Evolutionary conservation across 2,797 vertebrate species (phyloP).

Genomic region (Adelosebastes latens): DNA sequence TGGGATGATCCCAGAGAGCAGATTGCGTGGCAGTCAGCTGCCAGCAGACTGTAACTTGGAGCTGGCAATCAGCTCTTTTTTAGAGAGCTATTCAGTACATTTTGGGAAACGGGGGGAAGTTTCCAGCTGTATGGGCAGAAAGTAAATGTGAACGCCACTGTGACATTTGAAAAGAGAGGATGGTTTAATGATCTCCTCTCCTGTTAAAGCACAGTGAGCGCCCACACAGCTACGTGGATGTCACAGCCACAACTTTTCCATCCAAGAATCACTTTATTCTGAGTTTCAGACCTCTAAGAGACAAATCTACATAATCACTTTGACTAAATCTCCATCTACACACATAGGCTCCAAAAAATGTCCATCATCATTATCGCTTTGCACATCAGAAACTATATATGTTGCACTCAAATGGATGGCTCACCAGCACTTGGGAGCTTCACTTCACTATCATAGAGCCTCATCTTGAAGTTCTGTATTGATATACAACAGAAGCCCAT

Average conservation of each 20-base stretch:
- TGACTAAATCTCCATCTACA: slow-evolving; percentile 3
- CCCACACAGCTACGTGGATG: not conserved
- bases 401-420: not conserved
- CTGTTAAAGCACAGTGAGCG: slow-evolving; percentile 4
- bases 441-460: not conserved
- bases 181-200: slow-evolving; percentile 38
- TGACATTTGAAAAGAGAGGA: slow-evolving; percentile 24
- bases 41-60: slow-evolving; percentile 23
- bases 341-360: not conserved
- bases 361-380: not conserved
- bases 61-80: slow-evolving; percentile 50
- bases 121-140: slow-evolving; percentile 35
- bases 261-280: not conserved
- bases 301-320: not conserved
- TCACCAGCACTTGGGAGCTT: not conserved
- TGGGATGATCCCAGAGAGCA: slow-evolving; percentile 13
- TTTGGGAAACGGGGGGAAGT: slow-evolving; percentile 13
- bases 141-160: slow-evolving; percentile 15
- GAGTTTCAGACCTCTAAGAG: not conserved
- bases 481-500: not conserved
- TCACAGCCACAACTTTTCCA: not conserved
- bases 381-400: too few relatives aligned
- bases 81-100: slow-evolving; percentile 28
- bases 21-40: slow-evolving; percentile 32
- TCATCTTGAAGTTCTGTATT: not conserved